These are phyloP conservation scores for Cherax quadricarinatus DNA, from an alignment of 1,140 invertebrate genomes.

Conservation along the genomic window DNA sequence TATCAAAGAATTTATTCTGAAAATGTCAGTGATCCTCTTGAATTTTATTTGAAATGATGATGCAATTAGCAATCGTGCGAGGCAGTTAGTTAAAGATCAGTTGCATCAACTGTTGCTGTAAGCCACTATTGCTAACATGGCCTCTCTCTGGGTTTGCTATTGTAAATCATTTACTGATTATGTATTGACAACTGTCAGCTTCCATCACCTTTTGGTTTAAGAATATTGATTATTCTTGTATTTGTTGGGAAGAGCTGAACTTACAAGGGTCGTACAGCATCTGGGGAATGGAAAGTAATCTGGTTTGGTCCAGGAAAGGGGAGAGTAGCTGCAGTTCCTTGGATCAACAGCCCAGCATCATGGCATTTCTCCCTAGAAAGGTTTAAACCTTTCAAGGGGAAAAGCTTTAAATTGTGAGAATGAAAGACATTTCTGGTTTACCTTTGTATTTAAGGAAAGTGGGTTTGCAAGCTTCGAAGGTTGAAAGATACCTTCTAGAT, in stretches of 20 bases:
- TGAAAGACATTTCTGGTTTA: background rate
- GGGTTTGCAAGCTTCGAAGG: background rate
- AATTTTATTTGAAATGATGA: background rate
- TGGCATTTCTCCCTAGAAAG: background rate
- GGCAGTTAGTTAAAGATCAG: background rate
- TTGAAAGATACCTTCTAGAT: background rate
- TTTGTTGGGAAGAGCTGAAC: no score
- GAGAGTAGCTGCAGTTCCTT: no score
- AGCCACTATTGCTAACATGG: background rate
- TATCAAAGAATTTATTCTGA: background rate
- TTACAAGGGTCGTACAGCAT: no score
- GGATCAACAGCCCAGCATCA: no score
- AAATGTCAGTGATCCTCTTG: background rate
- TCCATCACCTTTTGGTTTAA: background rate
- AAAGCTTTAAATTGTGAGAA: background rate
- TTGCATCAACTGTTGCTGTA: slow-evolving; percentile 3
- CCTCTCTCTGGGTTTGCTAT: background rate
- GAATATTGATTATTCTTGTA: no score
- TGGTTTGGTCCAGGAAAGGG: no score
- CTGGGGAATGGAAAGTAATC: no score
- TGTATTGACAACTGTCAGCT: background rate
- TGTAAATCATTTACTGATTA: background rate
- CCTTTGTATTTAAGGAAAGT: background rate
- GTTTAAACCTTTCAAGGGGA: background rate
- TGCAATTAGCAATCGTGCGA: background rate